Evolutionary conservation across 2,113 vertebrate genomes (phyloP).

Genomic region (Jacana jacana): DNA sequence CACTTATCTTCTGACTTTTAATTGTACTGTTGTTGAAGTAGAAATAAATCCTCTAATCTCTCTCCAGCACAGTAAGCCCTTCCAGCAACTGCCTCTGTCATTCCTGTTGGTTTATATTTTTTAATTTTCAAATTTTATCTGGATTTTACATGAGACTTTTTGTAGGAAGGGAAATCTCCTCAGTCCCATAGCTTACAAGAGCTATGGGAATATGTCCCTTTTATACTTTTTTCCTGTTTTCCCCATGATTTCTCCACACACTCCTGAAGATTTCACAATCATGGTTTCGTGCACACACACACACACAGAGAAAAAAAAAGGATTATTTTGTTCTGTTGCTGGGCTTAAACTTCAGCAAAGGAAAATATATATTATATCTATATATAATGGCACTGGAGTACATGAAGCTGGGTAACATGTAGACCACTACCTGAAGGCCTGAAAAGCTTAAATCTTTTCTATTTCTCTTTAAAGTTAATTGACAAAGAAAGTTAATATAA

Average conservation of each 20-base stretch:
- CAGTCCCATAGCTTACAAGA: not conserved
- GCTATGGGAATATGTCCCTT: not conserved
- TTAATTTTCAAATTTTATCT: slow-evolving; percentile 36
- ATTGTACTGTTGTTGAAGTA: slow-evolving; percentile 24
- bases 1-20: slow-evolving; percentile 42
- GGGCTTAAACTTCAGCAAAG: not conserved
- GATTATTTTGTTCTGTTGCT: not conserved
- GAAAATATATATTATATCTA: too few species aligned
- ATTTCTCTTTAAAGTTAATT: not conserved
- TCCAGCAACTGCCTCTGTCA: slow-evolving; percentile 36
- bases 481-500: not conserved
- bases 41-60: slow-evolving; percentile 62
- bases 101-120: slow-evolving; percentile 33
- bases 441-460: not conserved
- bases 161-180: not conserved
- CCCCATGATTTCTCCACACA: not conserved
- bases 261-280: not conserved
- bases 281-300: too few species aligned
- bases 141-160: not conserved
- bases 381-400: not conserved
- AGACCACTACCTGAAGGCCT: not conserved
- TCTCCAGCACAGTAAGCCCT: slow-evolving; percentile 37
- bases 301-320: not conserved
- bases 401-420: not conserved
- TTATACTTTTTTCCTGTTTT: not conserved